Conservation (phyloP, 1,140 invertebrate species). For the Whitmania pigra region DNA sequence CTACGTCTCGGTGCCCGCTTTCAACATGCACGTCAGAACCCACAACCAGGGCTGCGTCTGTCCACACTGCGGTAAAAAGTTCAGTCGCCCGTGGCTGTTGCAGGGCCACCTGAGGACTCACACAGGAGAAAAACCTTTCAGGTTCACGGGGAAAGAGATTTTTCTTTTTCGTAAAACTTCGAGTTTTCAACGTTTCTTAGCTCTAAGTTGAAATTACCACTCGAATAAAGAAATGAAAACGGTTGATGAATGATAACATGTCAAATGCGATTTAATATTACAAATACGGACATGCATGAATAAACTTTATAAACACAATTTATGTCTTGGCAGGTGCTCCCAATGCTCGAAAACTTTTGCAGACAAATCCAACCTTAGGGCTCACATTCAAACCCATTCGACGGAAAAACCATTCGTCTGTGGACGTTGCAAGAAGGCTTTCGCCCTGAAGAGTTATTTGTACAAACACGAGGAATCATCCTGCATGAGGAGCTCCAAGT, state of each 20-base stretch:
- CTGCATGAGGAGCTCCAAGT: slow-evolving; percentile 34
- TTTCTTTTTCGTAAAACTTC: no score
- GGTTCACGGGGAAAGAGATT: slow-evolving; percentile 2
- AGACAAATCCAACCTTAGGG: slow-evolving; percentile 87
- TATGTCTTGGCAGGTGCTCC: slow-evolving; percentile 57
- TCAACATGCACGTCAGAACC: slow-evolving; percentile 92
- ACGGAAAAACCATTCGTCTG: slow-evolving; percentile 88
- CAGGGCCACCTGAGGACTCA: slow-evolving; percentile 90
- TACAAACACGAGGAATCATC: slow-evolving; percentile 45
- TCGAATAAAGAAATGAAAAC: no score
- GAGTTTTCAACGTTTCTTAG: no score
- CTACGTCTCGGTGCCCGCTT: slow-evolving; percentile 91
- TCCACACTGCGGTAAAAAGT: slow-evolving; percentile 83
- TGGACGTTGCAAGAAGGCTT: slow-evolving; percentile 75
- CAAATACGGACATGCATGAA: no score
- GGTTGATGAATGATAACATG: no score
- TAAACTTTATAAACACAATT: no score
- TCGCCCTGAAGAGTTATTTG: slow-evolving; percentile 48
- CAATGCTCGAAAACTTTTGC: slow-evolving; percentile 97
- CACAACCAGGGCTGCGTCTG: slow-evolving; percentile 67
- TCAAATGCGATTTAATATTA: no score
- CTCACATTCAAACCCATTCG: slow-evolving; percentile 97
- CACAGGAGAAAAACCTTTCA: slow-evolving; percentile 92
- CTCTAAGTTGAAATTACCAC: no score
- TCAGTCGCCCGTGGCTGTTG: slow-evolving; percentile 86